Conservation (phyloP, 2,797 vertebrate species). For the Emys orbicularis region DNA sequence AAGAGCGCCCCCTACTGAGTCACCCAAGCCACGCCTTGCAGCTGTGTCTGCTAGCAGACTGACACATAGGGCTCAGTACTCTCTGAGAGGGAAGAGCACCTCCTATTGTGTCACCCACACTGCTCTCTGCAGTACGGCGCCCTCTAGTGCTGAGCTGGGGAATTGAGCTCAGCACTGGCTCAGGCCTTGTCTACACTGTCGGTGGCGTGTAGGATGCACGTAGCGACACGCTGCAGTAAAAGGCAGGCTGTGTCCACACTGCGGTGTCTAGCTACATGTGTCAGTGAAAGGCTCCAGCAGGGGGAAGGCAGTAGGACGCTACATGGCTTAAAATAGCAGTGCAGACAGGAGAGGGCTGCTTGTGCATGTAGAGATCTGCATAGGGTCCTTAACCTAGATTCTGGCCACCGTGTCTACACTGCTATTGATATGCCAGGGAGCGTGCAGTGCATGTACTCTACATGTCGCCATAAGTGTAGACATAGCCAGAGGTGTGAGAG, state of each 20-base stretch:
- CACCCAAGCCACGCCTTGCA: background rate
- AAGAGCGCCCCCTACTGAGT: background rate
- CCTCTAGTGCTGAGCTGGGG: background rate
- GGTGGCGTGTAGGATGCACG: accelerated
- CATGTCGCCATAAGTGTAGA: background rate
- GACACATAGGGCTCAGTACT: background rate
- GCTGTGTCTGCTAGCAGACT: background rate
- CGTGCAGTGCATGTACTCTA: background rate
- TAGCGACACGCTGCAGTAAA: background rate
- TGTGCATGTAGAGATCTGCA: background rate
- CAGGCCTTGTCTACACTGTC: background rate
- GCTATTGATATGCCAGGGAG: background rate
- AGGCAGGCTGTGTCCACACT: background rate
- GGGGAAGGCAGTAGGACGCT: background rate
- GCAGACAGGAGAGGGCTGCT: background rate
- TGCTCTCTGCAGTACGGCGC: background rate
- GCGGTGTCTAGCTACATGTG: background rate
- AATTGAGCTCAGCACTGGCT: too few relatives aligned
- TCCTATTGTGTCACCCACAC: background rate
- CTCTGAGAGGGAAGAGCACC: background rate
- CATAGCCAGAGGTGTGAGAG: background rate
- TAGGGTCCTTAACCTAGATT: background rate
- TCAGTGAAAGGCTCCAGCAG: background rate
- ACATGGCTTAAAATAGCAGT: too few relatives aligned
- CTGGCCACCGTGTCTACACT: background rate